Conservation (phyloP, 1,140 invertebrate species). For the Cydia splendana region DNA sequence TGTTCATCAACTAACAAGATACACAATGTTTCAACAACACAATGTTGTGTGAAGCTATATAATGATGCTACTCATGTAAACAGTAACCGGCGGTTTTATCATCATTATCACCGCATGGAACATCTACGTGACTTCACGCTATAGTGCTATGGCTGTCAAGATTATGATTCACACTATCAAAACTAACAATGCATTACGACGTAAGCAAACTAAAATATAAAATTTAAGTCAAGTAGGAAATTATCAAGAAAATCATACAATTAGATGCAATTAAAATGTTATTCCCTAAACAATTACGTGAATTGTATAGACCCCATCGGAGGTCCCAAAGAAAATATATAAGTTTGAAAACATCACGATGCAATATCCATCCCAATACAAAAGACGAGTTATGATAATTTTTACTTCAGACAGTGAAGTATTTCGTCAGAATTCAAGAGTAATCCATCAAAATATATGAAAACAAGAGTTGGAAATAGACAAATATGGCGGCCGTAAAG, state of each 20-base stretch:
- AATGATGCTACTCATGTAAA: not conserved
- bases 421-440: conserved; percentile 16
- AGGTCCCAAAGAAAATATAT: conserved; percentile 22
- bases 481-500: conserved; percentile 77
- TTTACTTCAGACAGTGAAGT: not conserved
- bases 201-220: not conserved
- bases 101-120: not conserved
- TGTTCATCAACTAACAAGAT: not conserved
- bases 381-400: not conserved
- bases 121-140: conserved; percentile 48
- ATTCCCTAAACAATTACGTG: conserved; percentile 14
- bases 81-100: conserved; percentile 5
- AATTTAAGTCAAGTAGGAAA: not conserved
- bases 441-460: conserved; percentile 49
- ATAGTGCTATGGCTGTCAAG: conserved; percentile 52
- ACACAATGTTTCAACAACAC: not conserved
- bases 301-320: conserved; percentile 14
- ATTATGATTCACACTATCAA: conserved; percentile 20
- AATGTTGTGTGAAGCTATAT: not conserved
- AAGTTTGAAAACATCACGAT: not conserved
- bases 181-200: not conserved
- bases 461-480: conserved; percentile 67
- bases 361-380: not conserved
- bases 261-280: conserved; percentile 27
- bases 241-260: conserved; percentile 38